phyloP scores from a whole-genome alignment of 2,113 vertebrate genomes.

The Menura novaehollandiae region DNA sequence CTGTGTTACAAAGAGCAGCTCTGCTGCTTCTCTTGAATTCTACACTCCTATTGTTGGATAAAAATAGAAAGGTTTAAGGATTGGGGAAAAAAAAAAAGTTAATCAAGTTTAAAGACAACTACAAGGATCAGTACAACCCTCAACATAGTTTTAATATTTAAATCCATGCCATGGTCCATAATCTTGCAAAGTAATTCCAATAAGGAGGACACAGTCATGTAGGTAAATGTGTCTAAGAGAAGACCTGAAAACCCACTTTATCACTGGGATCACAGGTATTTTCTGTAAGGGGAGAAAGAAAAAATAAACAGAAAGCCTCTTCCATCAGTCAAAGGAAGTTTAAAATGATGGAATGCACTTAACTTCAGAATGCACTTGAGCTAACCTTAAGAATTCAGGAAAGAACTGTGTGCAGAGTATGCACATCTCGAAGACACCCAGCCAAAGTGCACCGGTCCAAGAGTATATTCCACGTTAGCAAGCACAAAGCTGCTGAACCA shows the following conservation, averaged over 20 bases:
- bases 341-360: not conserved
- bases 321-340: not conserved
- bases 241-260: conserved; percentile 37
- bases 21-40: not conserved
- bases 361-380: not conserved
- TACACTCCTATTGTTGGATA: not conserved
- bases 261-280: not conserved
- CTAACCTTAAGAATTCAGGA: not conserved
- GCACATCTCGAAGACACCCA: not conserved
- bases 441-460: not conserved
- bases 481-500: not conserved
- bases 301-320: not conserved
- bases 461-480: not conserved
- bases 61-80: not conserved
- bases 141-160: not conserved
- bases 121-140: not conserved
- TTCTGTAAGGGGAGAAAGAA: not conserved
- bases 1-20: not conserved
- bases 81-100: not conserved
- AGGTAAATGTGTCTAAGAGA: not conserved
- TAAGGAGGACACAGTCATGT: not conserved
- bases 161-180: not conserved
- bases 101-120: not conserved
- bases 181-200: not conserved
- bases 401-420: not conserved